Conservation (phyloP, 2,113 vertebrate species). For the Tragelaphus scriptus region DNA sequence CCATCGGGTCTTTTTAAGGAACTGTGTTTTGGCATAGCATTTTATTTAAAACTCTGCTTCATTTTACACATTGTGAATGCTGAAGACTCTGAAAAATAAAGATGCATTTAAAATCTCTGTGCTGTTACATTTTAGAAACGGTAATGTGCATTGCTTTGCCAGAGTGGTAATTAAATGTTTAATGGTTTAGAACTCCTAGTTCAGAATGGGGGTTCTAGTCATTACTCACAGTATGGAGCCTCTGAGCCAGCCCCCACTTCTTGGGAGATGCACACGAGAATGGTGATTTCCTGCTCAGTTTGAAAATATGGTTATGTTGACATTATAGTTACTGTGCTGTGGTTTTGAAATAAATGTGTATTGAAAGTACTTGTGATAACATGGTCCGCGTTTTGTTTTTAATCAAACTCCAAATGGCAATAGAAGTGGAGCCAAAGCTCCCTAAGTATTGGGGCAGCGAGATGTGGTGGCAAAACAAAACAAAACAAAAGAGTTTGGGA, state of each 20-base stretch:
- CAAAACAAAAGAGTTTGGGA: not conserved
- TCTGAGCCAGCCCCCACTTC: not conserved
- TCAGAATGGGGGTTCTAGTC: conserved; percentile 30
- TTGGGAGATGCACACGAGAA: not conserved
- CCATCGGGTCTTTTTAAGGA: conserved; percentile 64
- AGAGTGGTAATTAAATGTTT: conserved; percentile 68
- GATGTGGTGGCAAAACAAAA: not conserved
- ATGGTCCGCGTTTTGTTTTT: conserved; percentile 58
- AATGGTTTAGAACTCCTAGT: conserved; percentile 57
- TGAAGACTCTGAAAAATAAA: conserved; percentile 59
- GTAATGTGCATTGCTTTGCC: conserved; percentile 62
- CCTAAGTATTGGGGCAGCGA: not conserved
- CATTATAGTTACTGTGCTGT: conserved; percentile 41
- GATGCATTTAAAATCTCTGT: conserved; percentile 59
- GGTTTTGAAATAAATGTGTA: conserved; percentile 60
- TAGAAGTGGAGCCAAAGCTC: conserved; percentile 47
- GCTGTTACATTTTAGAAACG: conserved; percentile 51
- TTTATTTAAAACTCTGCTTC: conserved; percentile 77
- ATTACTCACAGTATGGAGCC: not conserved
- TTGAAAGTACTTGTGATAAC: conserved; percentile 47
- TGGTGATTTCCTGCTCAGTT: not conserved
- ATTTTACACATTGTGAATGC: conserved; percentile 59
- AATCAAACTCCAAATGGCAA: conserved; percentile 69
- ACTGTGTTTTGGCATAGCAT: conserved; percentile 64
- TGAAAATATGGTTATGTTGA: conserved; percentile 41